Evolutionary conservation across 2,797 vertebrate genomes (phyloP).

Genomic region (Ctenopoma kingsleyae): DNA sequence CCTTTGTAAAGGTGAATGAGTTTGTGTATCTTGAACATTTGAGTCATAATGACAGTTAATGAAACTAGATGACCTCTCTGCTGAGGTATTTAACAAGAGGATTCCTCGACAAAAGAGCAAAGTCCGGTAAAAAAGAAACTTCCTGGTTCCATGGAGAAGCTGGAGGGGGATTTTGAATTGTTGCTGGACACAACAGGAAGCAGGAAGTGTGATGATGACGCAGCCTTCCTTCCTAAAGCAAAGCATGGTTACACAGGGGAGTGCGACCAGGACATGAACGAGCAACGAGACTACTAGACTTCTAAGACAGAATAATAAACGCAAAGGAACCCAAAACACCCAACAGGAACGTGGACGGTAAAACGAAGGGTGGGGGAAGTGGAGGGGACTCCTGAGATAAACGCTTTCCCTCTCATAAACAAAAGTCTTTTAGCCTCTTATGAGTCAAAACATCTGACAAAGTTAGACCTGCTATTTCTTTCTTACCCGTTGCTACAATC

Average conservation of each 20-base stretch:
- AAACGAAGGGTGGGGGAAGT: background rate
- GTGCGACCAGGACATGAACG: conserved; percentile 58
- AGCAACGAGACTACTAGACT: conserved; percentile 22
- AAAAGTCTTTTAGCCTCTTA: conserved; percentile 55
- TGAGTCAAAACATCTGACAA: conserved; percentile 64
- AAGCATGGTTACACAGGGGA: conserved; percentile 69
- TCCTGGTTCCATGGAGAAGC: conserved; percentile 59
- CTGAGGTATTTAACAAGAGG: conserved; percentile 48
- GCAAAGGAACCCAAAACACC: conserved; percentile 58
- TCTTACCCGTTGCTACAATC: conserved; percentile 43
- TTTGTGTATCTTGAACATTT: conserved; percentile 32
- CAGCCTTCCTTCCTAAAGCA: conserved; percentile 86
- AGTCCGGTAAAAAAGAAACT: conserved; percentile 61
- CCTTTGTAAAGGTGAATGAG: conserved; percentile 35
- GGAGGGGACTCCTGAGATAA: conserved; percentile 25
- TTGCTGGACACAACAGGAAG: conserved; percentile 88
- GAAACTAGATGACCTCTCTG: conserved; percentile 16
- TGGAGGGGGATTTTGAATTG: conserved; percentile 59
- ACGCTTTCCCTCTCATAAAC: conserved; percentile 44
- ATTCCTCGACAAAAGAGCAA: conserved; percentile 74
- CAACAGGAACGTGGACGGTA: conserved; percentile 33
- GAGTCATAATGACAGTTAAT: conserved; percentile 48
- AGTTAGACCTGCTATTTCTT: conserved; percentile 45
- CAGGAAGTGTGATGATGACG: conserved; percentile 84
- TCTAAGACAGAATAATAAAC: conserved; percentile 64